phyloP scores from a whole-genome alignment of 2,888 invertebrate species.

The Eupelmus urozonus region DNA sequence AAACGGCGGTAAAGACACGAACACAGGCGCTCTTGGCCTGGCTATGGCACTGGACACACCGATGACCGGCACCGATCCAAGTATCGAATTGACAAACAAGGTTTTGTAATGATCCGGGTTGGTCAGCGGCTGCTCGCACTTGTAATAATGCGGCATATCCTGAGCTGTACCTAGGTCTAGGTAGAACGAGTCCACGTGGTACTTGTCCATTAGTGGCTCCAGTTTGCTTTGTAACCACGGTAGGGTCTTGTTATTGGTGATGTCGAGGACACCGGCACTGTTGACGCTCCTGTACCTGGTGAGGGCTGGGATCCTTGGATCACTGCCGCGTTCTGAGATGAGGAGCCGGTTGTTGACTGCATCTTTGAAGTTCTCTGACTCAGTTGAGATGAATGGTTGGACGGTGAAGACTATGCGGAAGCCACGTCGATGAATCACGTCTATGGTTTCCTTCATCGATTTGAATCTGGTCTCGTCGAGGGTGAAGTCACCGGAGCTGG shows the following conservation, averaged over 20 bases:
- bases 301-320: slow-evolving; percentile 88
- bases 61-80: slow-evolving; percentile 83
- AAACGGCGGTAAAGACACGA: slow-evolving; percentile 90
- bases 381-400: slow-evolving; percentile 93
- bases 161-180: slow-evolving; percentile 90
- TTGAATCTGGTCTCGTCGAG: slow-evolving; percentile 89
- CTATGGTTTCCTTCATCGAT: slow-evolving; percentile 87
- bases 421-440: slow-evolving; percentile 89
- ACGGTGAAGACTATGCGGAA: slow-evolving; percentile 93
- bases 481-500: slow-evolving; percentile 89
- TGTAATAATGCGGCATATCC: slow-evolving; percentile 92
- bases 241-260: slow-evolving; percentile 89
- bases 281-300: slow-evolving; percentile 87
- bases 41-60: slow-evolving; percentile 91
- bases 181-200: slow-evolving; percentile 91
- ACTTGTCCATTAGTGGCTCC: slow-evolving; percentile 83
- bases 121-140: slow-evolving; percentile 84
- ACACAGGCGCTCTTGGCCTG: slow-evolving; percentile 90
- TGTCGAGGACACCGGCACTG: slow-evolving; percentile 91
- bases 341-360: slow-evolving; percentile 87
- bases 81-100: slow-evolving; percentile 82
- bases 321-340: slow-evolving; percentile 88
- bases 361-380: slow-evolving; percentile 89
- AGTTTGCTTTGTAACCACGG: slow-evolving; percentile 89
- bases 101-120: slow-evolving; percentile 92